Conservation (phyloP, 1,140 invertebrate species). For the Orchestia grillus region DNA sequence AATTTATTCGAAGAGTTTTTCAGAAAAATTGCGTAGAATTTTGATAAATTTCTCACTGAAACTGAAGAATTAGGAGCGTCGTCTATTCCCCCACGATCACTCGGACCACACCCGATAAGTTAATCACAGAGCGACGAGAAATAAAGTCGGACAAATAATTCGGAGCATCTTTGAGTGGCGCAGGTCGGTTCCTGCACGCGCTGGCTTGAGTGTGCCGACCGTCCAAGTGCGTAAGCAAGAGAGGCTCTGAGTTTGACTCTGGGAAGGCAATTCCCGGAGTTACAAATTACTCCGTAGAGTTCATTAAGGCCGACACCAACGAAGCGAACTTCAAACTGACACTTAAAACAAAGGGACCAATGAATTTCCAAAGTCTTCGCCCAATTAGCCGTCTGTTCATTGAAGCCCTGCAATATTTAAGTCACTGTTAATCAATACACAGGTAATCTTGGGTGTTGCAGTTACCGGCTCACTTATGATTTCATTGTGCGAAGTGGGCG, state of each 20-base stretch:
- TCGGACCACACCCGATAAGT: too few species aligned
- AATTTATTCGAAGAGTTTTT: too few species aligned
- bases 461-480: neutral
- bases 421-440: neutral
- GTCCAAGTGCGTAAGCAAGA: neutral
- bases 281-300: constrained; percentile 40
- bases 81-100: too few species aligned
- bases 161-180: neutral
- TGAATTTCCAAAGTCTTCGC: constrained; percentile 22
- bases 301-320: constrained; percentile 42
- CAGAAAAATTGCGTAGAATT: too few species aligned
- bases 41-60: too few species aligned
- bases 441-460: neutral
- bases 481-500: neutral
- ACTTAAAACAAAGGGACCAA: constrained; percentile 41
- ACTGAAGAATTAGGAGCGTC: too few species aligned
- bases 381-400: constrained; percentile 23
- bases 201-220: neutral
- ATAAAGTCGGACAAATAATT: neutral
- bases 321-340: constrained; percentile 18
- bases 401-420: constrained; percentile 42
- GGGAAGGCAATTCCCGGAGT: neutral
- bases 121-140: neutral
- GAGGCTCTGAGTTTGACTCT: neutral
- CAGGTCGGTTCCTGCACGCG: neutral